phyloP scores from a whole-genome alignment of 2,888 invertebrate species.

The Sepioteuthis lessoniana region DNA sequence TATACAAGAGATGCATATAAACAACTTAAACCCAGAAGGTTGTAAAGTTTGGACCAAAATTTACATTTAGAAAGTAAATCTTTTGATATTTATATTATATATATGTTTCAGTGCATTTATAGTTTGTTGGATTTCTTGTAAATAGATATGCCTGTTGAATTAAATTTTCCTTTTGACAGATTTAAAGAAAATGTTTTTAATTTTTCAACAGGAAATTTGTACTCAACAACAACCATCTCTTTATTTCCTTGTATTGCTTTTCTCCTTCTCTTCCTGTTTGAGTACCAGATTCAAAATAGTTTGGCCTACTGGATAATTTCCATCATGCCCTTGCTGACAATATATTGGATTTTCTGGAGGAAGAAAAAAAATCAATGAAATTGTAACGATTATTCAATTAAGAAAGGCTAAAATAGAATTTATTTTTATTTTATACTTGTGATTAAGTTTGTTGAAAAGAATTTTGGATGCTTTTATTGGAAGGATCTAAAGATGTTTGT shows the following conservation, averaged over 20 bases:
- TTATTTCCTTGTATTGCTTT: not conserved
- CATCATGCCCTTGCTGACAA: not conserved
- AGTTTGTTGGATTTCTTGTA: too few species aligned
- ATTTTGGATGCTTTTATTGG: not conserved
- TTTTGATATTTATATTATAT: too few species aligned
- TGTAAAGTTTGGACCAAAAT: too few species aligned
- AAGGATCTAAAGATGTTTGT: not conserved
- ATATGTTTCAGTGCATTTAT: too few species aligned
- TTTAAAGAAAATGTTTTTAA: too few species aligned
- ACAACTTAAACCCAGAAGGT: too few species aligned
- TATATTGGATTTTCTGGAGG: not conserved
- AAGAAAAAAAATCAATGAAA: not conserved
- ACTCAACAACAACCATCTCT: not conserved
- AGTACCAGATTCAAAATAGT: not conserved
- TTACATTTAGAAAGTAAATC: too few species aligned
- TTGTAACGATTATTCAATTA: not conserved
- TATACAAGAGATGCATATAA: too few species aligned
- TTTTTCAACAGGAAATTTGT: not conserved
- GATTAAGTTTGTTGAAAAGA: not conserved
- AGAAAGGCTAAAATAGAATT: slow-evolving; percentile 23
- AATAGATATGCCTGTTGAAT: too few species aligned
- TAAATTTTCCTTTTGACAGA: too few species aligned
- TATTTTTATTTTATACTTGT: not conserved
- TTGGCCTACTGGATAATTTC: not conserved
- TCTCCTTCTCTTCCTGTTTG: not conserved